phyloP scores from a whole-genome alignment of 2,888 invertebrate species.

The Heteromyza rotundicornis region DNA sequence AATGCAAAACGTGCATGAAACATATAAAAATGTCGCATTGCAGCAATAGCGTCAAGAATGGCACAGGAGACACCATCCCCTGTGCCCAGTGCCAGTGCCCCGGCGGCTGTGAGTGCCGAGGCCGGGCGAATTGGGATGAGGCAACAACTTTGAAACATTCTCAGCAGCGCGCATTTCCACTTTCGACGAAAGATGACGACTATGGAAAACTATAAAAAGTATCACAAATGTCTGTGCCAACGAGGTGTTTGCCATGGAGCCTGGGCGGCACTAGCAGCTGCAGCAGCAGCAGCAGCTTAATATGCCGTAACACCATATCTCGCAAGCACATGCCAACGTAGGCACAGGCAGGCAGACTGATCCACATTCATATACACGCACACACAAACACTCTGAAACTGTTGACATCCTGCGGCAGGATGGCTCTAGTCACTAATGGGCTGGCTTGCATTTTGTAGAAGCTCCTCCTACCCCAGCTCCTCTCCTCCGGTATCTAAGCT shows the following conservation, averaged over 20 bases:
- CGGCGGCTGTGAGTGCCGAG: neutral
- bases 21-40: constrained; percentile 45
- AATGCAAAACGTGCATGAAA: constrained; percentile 18
- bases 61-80: constrained; percentile 25
- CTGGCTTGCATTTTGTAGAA: neutral
- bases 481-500: constrained; percentile 21
- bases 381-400: constrained; percentile 7
- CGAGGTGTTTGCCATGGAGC: constrained; percentile 36
- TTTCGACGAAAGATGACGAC: constrained; percentile 5
- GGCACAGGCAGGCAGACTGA: constrained; percentile 8
- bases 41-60: constrained; percentile 35
- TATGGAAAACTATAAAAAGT: constrained; percentile 32
- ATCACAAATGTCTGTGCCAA: constrained; percentile 38
- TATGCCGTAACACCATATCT: constrained; percentile 14
- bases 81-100: neutral
- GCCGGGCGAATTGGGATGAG: neutral
- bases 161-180: neutral
- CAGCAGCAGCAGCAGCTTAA: constrained; percentile 21
- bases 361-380: too few relatives aligned
- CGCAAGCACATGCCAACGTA: constrained; percentile 7
- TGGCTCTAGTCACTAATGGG: constrained; percentile 15
- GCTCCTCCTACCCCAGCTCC: neutral
- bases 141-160: constrained; percentile 5
- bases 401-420: constrained; percentile 9
- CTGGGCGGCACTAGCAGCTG: too few relatives aligned